Percentiles rank a stretch among this genome's conserved stretches.
These are phyloP conservation scores for Ceratosolen solmsi DNA, from an alignment of 1,140 invertebrate species.

Conservation along the genomic window DNA sequence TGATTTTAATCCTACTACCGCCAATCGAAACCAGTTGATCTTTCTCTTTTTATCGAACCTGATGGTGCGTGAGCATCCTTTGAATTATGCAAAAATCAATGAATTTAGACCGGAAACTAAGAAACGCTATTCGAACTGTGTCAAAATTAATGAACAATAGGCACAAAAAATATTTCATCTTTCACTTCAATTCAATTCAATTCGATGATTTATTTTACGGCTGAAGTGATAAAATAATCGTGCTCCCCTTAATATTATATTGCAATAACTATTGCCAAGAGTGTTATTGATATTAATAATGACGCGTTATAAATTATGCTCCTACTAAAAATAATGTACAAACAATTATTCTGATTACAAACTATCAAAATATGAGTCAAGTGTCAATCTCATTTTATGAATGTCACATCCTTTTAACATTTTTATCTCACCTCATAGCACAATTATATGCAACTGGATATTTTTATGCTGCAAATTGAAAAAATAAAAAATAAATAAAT, in stretches of 20 bases:
- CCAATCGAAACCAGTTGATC: constrained; percentile 42
- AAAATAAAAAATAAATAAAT: too few relatives aligned
- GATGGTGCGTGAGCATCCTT: constrained; percentile 26
- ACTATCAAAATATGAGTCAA: neutral
- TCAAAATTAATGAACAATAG: constrained; percentile 8
- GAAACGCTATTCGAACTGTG: neutral
- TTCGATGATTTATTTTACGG: too few relatives aligned
- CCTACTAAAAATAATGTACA: too few relatives aligned
- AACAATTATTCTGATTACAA: too few relatives aligned
- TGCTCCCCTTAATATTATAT: too few relatives aligned
- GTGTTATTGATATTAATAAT: too few relatives aligned
- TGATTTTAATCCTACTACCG: constrained; percentile 45
- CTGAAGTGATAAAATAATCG: too few relatives aligned
- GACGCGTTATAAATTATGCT: too few relatives aligned
- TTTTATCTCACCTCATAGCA: neutral
- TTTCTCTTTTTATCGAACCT: constrained; percentile 17
- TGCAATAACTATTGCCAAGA: too few relatives aligned
- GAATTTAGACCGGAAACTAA: constrained; percentile 9
- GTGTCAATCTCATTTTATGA: neutral
- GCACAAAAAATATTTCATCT: neutral
- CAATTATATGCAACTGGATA: neutral
- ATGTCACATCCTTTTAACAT: neutral
- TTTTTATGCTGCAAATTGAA: neutral
- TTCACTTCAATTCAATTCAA: too few relatives aligned
- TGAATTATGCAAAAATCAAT: constrained; percentile 36